phyloP scores from a whole-genome alignment of 2,113 vertebrate genomes.

The Felis chaus region DNA sequence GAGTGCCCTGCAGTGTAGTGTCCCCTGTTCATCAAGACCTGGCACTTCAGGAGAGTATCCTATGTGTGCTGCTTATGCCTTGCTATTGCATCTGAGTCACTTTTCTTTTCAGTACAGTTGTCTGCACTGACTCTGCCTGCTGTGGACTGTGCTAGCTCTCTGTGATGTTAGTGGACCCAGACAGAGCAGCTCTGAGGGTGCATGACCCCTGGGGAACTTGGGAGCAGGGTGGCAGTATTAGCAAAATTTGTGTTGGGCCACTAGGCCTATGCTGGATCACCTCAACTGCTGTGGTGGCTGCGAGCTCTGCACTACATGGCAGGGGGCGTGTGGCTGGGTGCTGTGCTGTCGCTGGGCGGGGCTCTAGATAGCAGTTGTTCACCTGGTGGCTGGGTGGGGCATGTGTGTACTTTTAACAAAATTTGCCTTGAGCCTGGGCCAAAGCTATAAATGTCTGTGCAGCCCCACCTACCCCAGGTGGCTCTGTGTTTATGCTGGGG shows the following conservation, averaged over 20 bases:
- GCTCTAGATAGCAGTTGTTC: neutral
- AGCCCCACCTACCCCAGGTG: neutral
- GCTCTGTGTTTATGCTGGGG: neutral
- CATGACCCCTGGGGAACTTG: neutral
- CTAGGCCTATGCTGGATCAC: neutral
- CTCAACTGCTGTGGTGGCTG: neutral
- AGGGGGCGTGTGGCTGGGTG: neutral
- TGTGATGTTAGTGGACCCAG: neutral
- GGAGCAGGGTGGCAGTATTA: neutral
- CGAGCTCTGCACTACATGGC: neutral
- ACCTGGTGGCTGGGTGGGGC: neutral
- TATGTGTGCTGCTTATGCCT: neutral
- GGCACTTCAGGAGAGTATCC: neutral
- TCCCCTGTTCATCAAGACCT: neutral
- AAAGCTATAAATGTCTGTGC: neutral
- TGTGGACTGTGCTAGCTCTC: neutral
- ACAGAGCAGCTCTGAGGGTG: neutral
- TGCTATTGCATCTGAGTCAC: neutral
- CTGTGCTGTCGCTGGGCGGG: neutral
- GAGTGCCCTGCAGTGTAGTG: neutral
- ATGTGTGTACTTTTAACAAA: neutral
- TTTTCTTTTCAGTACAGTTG: neutral
- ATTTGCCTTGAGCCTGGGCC: neutral
- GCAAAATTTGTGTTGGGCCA: neutral
- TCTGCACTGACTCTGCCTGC: neutral